phyloP scores from a whole-genome alignment of 2,797 vertebrate genomes.

The Microctenopoma lineatum region DNA sequence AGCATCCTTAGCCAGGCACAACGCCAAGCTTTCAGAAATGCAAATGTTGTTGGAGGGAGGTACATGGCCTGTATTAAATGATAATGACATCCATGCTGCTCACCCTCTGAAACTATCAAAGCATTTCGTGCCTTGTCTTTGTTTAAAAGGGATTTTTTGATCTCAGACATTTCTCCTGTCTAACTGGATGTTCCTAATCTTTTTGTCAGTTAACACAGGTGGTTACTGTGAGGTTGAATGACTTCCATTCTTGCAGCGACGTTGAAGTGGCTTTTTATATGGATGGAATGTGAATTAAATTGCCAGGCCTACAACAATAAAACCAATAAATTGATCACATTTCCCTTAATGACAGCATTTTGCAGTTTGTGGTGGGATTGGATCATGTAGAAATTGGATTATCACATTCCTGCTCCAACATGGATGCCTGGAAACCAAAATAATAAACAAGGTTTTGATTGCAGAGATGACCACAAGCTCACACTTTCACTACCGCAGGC shows the following conservation, averaged over 20 bases:
- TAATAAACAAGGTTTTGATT: conserved; percentile 55
- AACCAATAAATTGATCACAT: conserved; percentile 43
- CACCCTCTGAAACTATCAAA: conserved; percentile 53
- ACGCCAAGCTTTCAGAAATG: conserved; percentile 57
- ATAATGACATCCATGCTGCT: conserved; percentile 48
- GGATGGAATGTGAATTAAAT: conserved; percentile 40
- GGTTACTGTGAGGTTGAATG: conserved; percentile 29
- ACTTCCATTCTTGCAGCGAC: conserved; percentile 27
- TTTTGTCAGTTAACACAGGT: conserved; percentile 29
- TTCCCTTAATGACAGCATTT: conserved; percentile 24
- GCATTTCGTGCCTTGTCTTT: conserved; percentile 35
- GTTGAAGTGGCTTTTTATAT: conserved; percentile 41
- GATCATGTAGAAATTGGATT: conserved; percentile 27
- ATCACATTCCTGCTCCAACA: conserved; percentile 28
- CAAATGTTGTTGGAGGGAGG: conserved; percentile 49
- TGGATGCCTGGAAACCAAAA: conserved; percentile 56
- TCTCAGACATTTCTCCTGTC: conserved; percentile 40
- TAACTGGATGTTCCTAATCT: conserved; percentile 34
- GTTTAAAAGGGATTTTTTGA: conserved; percentile 42
- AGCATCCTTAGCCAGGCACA: conserved; percentile 13
- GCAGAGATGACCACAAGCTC: conserved; percentile 67
- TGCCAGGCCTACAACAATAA: conserved; percentile 44
- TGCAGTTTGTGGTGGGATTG: conserved; percentile 38
- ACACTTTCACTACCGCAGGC: conserved; percentile 60
- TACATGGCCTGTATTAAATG: conserved; percentile 59